A percentile compares a stretch with the other conserved stretches of the same genome.
Conservation (phyloP, 2,113 vertebrate genomes). For the Beaufortia kweichowensis region DNA sequence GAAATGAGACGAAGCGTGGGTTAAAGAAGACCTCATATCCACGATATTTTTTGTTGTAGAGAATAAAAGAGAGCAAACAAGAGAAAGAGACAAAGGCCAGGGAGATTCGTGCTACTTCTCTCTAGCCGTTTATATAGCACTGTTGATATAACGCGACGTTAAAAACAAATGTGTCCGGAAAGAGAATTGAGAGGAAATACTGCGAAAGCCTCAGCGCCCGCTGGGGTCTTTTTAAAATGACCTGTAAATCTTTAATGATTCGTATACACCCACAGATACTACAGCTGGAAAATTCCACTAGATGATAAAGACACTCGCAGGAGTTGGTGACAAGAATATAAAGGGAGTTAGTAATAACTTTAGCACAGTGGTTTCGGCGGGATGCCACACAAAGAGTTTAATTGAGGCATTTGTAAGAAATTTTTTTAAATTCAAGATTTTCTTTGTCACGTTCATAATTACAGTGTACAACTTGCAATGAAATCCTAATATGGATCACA, state of each 20-base stretch:
- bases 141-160: neutral
- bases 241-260: constrained; percentile 46
- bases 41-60: neutral
- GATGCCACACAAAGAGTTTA: neutral
- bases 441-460: too few species aligned
- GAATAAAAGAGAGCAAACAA: neutral
- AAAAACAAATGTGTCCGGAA: neutral
- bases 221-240: constrained; percentile 38
- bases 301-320: constrained; percentile 24
- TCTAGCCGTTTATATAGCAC: neutral
- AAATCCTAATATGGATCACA: too few species aligned
- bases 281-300: constrained; percentile 28
- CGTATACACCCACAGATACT: constrained; percentile 9
- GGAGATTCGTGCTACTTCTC: neutral
- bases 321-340: constrained; percentile 30
- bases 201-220: neutral
- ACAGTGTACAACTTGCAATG: too few species aligned
- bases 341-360: constrained; percentile 19
- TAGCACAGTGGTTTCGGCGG: neutral
- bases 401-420: too few species aligned
- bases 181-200: neutral
- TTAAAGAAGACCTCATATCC: constrained; percentile 1
- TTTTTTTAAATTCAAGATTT: too few species aligned
- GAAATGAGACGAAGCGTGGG: neutral
- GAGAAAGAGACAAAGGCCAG: neutral